Base-by-base conservation (phyloP, 1,140 invertebrate species). In the Drosophila sp. region DNA sequence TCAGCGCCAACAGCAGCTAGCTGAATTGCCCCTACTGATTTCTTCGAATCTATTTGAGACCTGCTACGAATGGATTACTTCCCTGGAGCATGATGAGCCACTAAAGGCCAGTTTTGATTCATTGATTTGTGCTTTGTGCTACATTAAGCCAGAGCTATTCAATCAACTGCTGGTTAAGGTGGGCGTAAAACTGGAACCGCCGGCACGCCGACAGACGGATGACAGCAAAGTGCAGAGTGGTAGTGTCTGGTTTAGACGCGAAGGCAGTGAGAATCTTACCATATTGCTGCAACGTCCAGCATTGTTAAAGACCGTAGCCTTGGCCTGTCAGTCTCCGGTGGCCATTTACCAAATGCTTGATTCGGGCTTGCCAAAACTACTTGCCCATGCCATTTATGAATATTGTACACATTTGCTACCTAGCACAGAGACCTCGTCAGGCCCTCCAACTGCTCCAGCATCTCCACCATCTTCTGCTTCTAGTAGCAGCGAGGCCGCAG, bases 101-200 rank as follows among this genome's bases (percentile, higher is more conserved):
- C 92, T 98, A 44, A 98, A 98, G 92, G 95, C 95, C 84, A 94
- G 97, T 64, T 90, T 92, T 76, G 80, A 95, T 93, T 93, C 95
- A 79, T 94, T 97, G 4, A 91, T 98, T 10, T 98, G 97, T 86
- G 95, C 97, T 1, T 93, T 97, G 72, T 98, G 97, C 90, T 96
- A 95, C 90, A 96, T 97, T 32, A 94, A 95, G 70, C 95, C 97
- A 0, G 94, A 95, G 54, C 92, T 96, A 25, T 98, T 97, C 76
- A 94, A 94, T 27, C 93, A 95, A 68, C 91, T 98, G 6, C 90
- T 98, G 25, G 94, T 95, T 80, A 95, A 95, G 85, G 95, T 97
- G 87, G 95, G 95, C 63, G 95, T 97, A 23, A 93, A 95, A 1
- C 17, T 89, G 32, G 85, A 89, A 29, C 93, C 79, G 5, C 80